Evolutionary conservation across 1,140 invertebrate genomes (phyloP), one percentile per base, ranked within the genome.

Genomic region (Trichomalopsis sarcophagae): DNA sequence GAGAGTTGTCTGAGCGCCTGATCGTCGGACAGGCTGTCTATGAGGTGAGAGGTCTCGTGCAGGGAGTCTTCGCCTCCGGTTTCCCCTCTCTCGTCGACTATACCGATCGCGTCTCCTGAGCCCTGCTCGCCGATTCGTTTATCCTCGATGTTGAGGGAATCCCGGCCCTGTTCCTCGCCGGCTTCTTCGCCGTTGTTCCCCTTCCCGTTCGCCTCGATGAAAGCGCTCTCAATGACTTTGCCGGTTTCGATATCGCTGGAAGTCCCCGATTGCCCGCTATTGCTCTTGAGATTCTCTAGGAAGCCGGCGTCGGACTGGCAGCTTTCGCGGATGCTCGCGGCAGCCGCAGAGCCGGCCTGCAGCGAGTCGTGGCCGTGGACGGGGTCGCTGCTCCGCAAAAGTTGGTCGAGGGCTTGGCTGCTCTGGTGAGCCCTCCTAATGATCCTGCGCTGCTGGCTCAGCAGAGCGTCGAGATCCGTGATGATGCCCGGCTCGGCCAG

Each of bases 1-100:
- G 21, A 85, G 74, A 47, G 44, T 81, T 10, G 50, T 68, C 10
- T 76, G 69, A 4, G 69, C 81, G 2, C 81, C 2, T 77, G 13
- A 69, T 17, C 10, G 47, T 77, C 30, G 5, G 75, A 84, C 40
- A 78, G 3, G 17, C 75, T 78, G 7, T 84, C 62, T 10, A 84
- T 73, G 30, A 73, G 44, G 71, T 79, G 55, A 27, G 44, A 84
- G 13, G 82, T 84, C 33, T 78, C 73, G 50, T 78, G 30, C 3
- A 75, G 76, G 33, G 40, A 68, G 3, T 84, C 44, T 21, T 71
- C 75, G 3, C 78, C 44, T 21, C 55, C 75, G 0, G 0, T 81
- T 47, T 21, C 50, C 2, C 9, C 23, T 81, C 44, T 71, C 9
- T 55, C n/a, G 2, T 81, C 21, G 27, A 66, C 11, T 21, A 33